Percentiles rank a stretch among this genome's conserved stretches.
phyloP scores from a whole-genome alignment of 2,797 vertebrate species.

The Sebastes umbrosus region DNA sequence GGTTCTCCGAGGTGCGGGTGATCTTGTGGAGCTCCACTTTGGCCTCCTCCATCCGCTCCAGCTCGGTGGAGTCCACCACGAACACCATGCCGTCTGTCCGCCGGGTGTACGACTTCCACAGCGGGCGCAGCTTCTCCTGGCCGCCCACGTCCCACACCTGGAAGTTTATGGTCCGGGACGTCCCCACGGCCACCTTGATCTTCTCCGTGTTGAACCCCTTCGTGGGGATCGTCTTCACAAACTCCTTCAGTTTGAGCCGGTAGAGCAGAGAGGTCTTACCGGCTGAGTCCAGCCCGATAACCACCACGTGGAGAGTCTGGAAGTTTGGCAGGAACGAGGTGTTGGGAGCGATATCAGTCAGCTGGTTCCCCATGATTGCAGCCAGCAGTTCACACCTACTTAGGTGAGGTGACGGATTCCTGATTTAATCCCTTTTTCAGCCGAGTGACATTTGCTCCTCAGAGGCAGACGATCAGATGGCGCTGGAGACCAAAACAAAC shows the following conservation, averaged over 20 bases:
- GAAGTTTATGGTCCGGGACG: slow-evolving; percentile 84
- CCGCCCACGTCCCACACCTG: slow-evolving; percentile 94
- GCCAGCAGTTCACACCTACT: slow-evolving; percentile 64
- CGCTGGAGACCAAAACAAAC: slow-evolving; percentile 57
- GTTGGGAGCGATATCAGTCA: slow-evolving; percentile 88
- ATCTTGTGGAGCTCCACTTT: slow-evolving; percentile 90
- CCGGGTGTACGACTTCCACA: slow-evolving; percentile 93
- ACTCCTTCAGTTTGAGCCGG: slow-evolving; percentile 90
- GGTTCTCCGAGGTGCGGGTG: slow-evolving; percentile 89
- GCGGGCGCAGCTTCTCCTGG: slow-evolving; percentile 90
- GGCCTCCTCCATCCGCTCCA: slow-evolving; percentile 90
- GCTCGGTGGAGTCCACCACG: slow-evolving; percentile 89
- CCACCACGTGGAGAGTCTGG: slow-evolving; percentile 89
- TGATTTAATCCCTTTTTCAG: slow-evolving; percentile 53
- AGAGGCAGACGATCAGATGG: slow-evolving; percentile 42
- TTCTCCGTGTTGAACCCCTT: slow-evolving; percentile 93
- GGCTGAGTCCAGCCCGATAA: slow-evolving; percentile 88
- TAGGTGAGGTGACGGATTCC: slow-evolving; percentile 62
- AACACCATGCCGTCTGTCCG: slow-evolving; percentile 90
- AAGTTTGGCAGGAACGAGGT: slow-evolving; percentile 86
- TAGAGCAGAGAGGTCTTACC: slow-evolving; percentile 92
- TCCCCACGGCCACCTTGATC: slow-evolving; percentile 86
- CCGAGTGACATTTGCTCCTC: slow-evolving; percentile 73
- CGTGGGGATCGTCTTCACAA: slow-evolving; percentile 90
- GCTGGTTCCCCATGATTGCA: slow-evolving; percentile 88